These are phyloP conservation scores for Pterois miles DNA, from an alignment of 2,797 vertebrate species.

Conservation along the genomic window DNA sequence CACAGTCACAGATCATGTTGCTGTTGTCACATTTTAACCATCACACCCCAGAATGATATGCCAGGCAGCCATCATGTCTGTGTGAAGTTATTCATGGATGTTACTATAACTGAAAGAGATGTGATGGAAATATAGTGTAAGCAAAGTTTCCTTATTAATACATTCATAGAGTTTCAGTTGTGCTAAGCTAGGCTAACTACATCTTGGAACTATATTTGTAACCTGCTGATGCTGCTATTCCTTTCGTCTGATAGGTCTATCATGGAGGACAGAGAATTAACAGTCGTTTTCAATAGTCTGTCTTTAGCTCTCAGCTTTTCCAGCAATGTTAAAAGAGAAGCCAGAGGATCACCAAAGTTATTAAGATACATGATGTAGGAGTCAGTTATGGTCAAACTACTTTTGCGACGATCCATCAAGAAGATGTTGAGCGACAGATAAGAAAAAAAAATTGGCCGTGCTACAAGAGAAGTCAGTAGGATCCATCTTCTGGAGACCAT, in stretches of 20 bases:
- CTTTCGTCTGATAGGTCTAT: neutral
- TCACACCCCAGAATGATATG: constrained; percentile 30
- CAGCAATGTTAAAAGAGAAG: neutral
- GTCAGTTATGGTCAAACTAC: too few species aligned
- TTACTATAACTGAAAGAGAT: neutral
- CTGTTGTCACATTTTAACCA: constrained; percentile 36
- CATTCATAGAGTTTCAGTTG: neutral
- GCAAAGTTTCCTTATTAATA: neutral
- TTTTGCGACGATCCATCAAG: too few species aligned
- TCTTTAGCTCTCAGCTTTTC: neutral
- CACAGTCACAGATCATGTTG: constrained; percentile 43
- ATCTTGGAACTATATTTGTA: neutral
- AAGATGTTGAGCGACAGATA: too few species aligned
- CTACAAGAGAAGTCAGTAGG: neutral
- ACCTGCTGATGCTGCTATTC: neutral
- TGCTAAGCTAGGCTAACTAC: neutral
- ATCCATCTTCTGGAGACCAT: neutral
- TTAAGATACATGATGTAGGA: neutral
- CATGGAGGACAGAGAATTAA: neutral
- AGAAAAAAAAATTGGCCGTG: neutral
- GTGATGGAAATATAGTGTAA: neutral
- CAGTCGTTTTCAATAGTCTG: neutral
- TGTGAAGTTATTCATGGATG: neutral
- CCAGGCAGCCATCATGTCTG: neutral
- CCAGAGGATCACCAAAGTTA: neutral